Conservation (phyloP, 2,888 invertebrate genomes). For the Willowsia nigromaculata region DNA sequence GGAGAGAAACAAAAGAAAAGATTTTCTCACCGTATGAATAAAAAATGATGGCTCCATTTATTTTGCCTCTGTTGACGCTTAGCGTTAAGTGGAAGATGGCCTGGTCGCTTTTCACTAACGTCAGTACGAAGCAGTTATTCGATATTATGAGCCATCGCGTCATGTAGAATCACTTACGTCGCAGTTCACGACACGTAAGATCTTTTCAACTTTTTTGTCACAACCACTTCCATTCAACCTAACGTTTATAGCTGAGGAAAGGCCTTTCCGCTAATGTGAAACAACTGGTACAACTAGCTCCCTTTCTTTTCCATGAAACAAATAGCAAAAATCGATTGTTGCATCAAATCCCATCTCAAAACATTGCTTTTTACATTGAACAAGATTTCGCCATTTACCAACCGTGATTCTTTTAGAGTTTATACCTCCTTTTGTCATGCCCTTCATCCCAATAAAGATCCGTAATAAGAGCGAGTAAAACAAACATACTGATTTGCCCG, state of each 20-base stretch:
- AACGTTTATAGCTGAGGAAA: not conserved
- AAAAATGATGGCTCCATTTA: conserved; percentile 43
- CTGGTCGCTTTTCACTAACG: not conserved
- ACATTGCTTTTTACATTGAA: not conserved
- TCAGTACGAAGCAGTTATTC: not conserved
- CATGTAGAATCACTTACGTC: not conserved
- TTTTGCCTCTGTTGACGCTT: not conserved
- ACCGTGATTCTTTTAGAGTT: not conserved
- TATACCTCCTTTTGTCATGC: not conserved
- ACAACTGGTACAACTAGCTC: not conserved
- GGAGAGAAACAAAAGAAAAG: not conserved
- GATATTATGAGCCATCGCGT: not conserved
- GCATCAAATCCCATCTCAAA: not conserved
- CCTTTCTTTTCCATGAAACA: not conserved
- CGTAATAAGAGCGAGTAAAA: not conserved
- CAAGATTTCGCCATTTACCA: not conserved
- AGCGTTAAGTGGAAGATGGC: conserved; percentile 9
- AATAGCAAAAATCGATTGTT: not conserved
- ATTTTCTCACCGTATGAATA: conserved; percentile 34
- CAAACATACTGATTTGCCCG: too few species aligned
- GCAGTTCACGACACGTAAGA: not conserved
- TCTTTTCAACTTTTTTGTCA: not conserved
- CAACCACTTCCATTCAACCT: not conserved
- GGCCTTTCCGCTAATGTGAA: not conserved
- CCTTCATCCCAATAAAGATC: not conserved